These are phyloP conservation scores for Brachionus paranguensis DNA, from an alignment of 1,140 invertebrate genomes.

Conservation along the genomic window DNA sequence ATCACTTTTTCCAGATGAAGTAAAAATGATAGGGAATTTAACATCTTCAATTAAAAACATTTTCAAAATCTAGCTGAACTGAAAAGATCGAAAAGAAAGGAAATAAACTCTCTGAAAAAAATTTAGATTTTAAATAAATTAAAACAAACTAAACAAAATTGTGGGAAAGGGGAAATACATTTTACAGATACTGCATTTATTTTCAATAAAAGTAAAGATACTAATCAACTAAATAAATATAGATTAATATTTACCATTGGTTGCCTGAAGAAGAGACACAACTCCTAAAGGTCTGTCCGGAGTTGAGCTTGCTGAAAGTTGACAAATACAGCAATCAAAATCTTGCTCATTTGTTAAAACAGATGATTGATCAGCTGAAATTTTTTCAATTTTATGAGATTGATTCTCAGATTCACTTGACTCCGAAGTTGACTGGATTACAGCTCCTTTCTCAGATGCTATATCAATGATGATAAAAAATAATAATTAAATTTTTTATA, in stretches of 20 bases:
- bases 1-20: no score
- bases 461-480: background rate
- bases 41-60: no score
- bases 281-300: conserved; percentile 80
- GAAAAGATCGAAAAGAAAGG: no score
- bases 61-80: no score
- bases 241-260: conserved; percentile 58
- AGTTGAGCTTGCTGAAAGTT: conserved; percentile 75
- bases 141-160: no score
- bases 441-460: background rate
- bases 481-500: background rate
- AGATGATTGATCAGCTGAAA: background rate
- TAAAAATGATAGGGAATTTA: no score
- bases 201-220: no score
- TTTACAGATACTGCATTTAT: no score
- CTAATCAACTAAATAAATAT: no score
- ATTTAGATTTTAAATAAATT: no score
- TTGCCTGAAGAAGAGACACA: conserved; percentile 77
- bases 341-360: conserved; percentile 54
- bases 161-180: no score
- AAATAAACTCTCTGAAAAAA: no score
- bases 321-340: conserved; percentile 93
- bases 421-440: background rate
- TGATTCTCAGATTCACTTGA: background rate
- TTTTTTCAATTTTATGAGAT: background rate